A percentile compares a stretch with the other conserved stretches of the same genome.
These are phyloP conservation scores for Trichomycterus rosablanca DNA, from an alignment of 2,113 vertebrate genomes.

Conservation along the genomic window DNA sequence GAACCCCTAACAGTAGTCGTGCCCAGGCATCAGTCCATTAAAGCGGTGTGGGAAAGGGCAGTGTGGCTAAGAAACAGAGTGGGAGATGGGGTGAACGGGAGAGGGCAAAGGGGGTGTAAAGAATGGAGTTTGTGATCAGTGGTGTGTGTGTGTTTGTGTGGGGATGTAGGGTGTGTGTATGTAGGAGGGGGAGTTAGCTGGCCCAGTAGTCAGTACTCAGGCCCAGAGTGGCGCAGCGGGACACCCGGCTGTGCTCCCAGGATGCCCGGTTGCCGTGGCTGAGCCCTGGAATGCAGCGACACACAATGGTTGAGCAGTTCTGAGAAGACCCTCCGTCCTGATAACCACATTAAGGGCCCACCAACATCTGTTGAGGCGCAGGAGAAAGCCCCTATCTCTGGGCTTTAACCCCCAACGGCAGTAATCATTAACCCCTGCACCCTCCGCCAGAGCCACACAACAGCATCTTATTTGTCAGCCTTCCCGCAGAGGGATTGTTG, in stretches of 20 bases:
- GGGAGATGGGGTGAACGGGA: conserved; percentile 25
- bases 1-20: conserved; percentile 6
- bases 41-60: conserved; percentile 48
- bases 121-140: conserved; percentile 44
- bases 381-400: conserved; percentile 85
- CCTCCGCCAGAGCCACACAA: conserved; percentile 84
- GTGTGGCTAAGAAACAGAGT: conserved; percentile 53
- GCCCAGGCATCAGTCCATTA: conserved; percentile 31
- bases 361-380: conserved; percentile 92
- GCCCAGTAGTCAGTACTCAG: conserved; percentile 68
- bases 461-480: conserved; percentile 89
- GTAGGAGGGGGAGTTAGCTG: conserved; percentile 49
- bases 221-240: conserved; percentile 69
- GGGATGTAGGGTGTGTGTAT: conserved; percentile 16
- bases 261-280: conserved; percentile 85
- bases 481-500: conserved; percentile 67
- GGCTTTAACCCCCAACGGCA: conserved; percentile 89
- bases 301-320: conserved; percentile 82
- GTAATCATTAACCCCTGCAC: conserved; percentile 91
- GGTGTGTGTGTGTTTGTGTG: conserved; percentile 41
- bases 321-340: conserved; percentile 88
- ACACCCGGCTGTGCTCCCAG: conserved; percentile 62
- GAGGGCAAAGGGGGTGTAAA: conserved; percentile 42
- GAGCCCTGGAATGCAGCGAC: conserved; percentile 76
- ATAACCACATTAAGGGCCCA: conserved; percentile 97